phyloP scores from a whole-genome alignment of 1,140 invertebrate species.

The Temnothorax curvispinosus region DNA sequence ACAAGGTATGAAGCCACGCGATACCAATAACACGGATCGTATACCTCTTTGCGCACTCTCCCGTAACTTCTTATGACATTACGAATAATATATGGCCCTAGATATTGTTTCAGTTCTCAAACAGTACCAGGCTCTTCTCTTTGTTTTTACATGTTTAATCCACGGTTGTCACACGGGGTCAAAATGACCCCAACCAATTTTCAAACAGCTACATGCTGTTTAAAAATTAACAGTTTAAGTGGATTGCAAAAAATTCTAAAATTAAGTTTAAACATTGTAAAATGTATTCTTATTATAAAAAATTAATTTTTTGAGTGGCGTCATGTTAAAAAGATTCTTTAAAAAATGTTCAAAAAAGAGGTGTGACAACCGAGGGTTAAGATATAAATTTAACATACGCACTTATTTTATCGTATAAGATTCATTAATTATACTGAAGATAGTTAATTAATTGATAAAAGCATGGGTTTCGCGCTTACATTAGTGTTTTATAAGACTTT shows the following conservation, averaged over 20 bases:
- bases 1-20: constrained; percentile 57
- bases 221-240: too few species aligned
- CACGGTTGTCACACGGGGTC: too few species aligned
- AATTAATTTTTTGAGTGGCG: too few species aligned
- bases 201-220: too few species aligned
- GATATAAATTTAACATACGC: background rate
- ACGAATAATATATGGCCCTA: constrained; percentile 34
- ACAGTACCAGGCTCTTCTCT: background rate
- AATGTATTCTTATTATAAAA: too few species aligned
- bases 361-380: background rate
- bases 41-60: constrained; percentile 44
- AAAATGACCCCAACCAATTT: too few species aligned
- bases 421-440: background rate
- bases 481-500: background rate
- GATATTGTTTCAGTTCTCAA: constrained; percentile 57
- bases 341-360: too few species aligned
- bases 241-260: too few species aligned
- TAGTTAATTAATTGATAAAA: constrained; percentile 6
- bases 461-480: background rate
- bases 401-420: background rate
- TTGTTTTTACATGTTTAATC: background rate
- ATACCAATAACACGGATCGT: constrained; percentile 68
- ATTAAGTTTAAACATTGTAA: too few species aligned
- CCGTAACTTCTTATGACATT: constrained; percentile 63
- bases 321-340: too few species aligned